Evolutionary conservation across 2,113 vertebrate genomes (phyloP).

Genomic region (Aegotheles bennettii): DNA sequence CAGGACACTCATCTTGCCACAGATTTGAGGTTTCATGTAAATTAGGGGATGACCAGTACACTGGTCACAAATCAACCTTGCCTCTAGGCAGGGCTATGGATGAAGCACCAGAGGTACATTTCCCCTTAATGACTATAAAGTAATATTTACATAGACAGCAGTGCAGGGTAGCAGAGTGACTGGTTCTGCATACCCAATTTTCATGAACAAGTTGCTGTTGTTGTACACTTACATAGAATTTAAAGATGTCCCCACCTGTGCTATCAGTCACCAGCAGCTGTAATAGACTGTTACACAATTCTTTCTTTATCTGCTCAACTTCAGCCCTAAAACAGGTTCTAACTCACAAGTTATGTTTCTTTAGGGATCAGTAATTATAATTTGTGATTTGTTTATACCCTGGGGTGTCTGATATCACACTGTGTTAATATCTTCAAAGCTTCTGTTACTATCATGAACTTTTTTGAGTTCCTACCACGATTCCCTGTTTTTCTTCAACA

Average conservation of each 20-base stretch:
- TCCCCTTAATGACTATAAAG: not conserved
- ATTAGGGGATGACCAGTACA: not conserved
- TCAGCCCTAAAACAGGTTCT: not conserved
- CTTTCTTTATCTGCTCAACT: not conserved
- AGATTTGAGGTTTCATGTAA: not conserved
- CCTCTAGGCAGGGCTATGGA: not conserved
- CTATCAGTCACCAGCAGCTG: not conserved
- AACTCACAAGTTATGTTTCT: not conserved
- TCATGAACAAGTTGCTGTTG: not conserved
- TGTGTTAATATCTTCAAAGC: conserved; percentile 2
- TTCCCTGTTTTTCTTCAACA: not conserved
- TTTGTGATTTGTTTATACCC: conserved; percentile 20
- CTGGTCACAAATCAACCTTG: not conserved
- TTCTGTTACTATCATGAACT: not conserved
- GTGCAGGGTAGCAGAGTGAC: not conserved
- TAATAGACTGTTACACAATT: not conserved
- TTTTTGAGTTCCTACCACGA: not conserved
- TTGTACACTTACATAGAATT: not conserved
- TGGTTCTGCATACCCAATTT: not conserved
- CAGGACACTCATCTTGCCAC: not conserved
- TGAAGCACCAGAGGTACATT: not conserved
- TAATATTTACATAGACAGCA: not conserved
- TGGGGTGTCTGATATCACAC: not conserved
- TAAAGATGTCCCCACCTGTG: not conserved
- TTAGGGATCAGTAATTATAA: not conserved